These are phyloP conservation scores for Orcinus orca DNA, from an alignment of 2,113 vertebrate genomes.

Conservation along the genomic window DNA sequence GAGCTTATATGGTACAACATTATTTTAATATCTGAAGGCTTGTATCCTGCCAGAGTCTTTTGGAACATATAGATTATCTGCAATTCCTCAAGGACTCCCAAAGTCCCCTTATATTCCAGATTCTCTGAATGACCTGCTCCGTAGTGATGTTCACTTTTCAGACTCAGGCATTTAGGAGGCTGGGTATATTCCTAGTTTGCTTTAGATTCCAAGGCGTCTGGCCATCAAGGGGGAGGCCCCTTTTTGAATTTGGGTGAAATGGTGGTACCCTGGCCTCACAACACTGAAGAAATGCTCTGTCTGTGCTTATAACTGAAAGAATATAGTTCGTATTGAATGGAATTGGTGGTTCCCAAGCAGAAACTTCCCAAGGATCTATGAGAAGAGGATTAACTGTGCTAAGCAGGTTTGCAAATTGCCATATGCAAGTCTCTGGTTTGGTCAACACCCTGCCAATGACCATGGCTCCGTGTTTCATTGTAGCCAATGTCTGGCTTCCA, in stretches of 20 bases:
- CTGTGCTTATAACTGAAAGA: neutral
- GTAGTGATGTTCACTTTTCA: neutral
- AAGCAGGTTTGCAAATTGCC: neutral
- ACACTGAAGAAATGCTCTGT: neutral
- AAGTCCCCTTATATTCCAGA: neutral
- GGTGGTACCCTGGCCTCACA: too few relatives aligned
- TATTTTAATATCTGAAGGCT: constrained; percentile 46
- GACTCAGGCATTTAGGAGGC: neutral
- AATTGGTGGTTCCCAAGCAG: neutral
- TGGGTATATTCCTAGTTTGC: neutral
- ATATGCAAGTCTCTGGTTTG: neutral
- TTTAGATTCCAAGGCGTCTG: neutral
- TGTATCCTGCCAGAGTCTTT: constrained; percentile 28
- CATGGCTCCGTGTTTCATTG: neutral
- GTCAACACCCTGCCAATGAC: neutral
- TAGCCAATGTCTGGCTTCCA: neutral
- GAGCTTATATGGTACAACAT: constrained; percentile 30
- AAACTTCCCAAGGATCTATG: neutral
- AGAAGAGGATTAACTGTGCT: neutral
- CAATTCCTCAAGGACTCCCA: neutral
- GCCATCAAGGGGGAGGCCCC: neutral
- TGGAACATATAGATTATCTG: neutral
- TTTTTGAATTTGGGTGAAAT: neutral
- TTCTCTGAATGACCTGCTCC: neutral
- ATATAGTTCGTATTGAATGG: neutral